These are phyloP conservation scores for Mesocentrotus franciscanus DNA, from an alignment of 53 echinoderm and acorn worm genomes.

Conservation along the genomic window DNA sequence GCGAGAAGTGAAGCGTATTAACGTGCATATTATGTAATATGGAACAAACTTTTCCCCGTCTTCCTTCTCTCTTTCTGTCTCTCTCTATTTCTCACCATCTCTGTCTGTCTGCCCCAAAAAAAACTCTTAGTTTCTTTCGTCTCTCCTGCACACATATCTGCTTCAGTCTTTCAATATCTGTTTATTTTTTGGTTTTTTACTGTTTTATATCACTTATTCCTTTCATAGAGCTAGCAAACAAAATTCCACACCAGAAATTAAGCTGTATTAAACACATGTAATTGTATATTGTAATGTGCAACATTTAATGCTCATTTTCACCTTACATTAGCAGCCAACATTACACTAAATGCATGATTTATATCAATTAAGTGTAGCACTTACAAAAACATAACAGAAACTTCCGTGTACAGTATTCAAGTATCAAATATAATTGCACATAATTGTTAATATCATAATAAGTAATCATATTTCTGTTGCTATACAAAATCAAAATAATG, in stretches of 20 bases:
- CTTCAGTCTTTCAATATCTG: no score
- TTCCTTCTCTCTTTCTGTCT: no score
- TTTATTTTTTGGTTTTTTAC: no score
- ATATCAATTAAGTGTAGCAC: conserved; percentile 6
- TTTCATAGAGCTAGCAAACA: neutral
- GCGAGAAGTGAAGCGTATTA: no score
- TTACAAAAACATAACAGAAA: conserved; percentile 14
- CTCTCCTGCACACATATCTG: no score
- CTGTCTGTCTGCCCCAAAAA: no score
- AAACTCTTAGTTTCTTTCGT: no score
- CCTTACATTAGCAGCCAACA: neutral
- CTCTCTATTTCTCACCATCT: no score
- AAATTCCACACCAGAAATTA: neutral
- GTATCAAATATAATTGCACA: conserved; percentile 53
- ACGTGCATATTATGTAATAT: no score
- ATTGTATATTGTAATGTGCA: neutral
- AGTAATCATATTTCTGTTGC: neutral
- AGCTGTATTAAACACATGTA: neutral
- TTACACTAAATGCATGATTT: conserved; percentile 43
- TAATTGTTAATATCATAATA: neutral
- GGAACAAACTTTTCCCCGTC: no score
- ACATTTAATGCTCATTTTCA: conserved; percentile 29
- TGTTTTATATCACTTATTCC: no score
- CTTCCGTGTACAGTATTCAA: neutral
- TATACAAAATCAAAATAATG: conserved; percentile 42